A percentile compares a stretch with the other conserved stretches of the same genome.
These are phyloP conservation scores for Platycheirus albimanus DNA, from an alignment of 2,888 invertebrate genomes.

Conservation along the genomic window DNA sequence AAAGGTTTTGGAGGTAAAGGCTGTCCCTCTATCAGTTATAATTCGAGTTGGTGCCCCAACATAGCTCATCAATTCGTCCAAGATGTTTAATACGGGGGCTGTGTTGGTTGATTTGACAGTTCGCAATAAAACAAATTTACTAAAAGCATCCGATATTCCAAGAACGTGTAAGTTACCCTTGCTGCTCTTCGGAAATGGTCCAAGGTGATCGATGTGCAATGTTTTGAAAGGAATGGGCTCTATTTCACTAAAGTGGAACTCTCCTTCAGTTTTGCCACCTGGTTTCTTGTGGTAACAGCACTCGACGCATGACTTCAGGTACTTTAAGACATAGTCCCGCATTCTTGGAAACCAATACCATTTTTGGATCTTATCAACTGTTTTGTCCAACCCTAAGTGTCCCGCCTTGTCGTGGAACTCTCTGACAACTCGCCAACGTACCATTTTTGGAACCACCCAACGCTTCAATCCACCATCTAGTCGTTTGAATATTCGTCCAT, in stretches of 20 bases:
- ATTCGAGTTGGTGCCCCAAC: slow-evolving; percentile 75
- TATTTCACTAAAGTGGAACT: not conserved
- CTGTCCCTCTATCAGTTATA: slow-evolving; percentile 76
- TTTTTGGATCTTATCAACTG: slow-evolving; percentile 75
- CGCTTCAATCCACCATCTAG: not conserved
- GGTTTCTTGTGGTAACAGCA: not conserved
- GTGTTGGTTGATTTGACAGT: slow-evolving; percentile 43
- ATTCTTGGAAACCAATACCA: no score
- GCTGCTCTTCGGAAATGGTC: slow-evolving; percentile 54
- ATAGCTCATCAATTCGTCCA: slow-evolving; percentile 52
- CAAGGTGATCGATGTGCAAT: slow-evolving; percentile 42
- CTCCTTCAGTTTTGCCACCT: slow-evolving; percentile 19
- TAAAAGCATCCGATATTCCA: slow-evolving; percentile 53
- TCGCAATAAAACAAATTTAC: slow-evolving; percentile 42
- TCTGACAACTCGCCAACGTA: slow-evolving; percentile 19
- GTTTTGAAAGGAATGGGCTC: slow-evolving; percentile 3
- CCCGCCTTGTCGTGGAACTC: slow-evolving; percentile 69
- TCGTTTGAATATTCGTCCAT: slow-evolving; percentile 9
- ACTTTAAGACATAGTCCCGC: no score
- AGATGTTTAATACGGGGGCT: not conserved
- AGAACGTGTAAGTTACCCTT: slow-evolving; percentile 50
- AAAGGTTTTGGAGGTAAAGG: slow-evolving; percentile 74
- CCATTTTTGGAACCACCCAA: slow-evolving; percentile 42
- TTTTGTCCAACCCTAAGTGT: slow-evolving; percentile 69
- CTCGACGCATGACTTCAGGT: no score